A percentile compares a stretch with the other conserved stretches of the same genome.
phyloP scores from a whole-genome alignment of 1,140 invertebrate species.

The Leucophenga varia region DNA sequence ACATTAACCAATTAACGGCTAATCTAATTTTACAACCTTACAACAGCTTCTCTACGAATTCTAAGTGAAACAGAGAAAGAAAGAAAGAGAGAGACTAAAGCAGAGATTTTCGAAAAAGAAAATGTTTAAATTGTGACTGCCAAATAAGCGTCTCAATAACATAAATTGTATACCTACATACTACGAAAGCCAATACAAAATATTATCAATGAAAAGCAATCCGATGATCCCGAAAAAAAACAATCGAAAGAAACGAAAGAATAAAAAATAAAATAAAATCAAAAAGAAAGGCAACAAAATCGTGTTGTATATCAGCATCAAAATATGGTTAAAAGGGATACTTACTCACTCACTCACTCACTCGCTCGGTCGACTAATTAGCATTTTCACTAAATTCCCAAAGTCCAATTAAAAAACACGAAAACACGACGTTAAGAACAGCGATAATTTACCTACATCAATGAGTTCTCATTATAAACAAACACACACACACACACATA shows the following conservation, averaged over 20 bases:
- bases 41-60: no score
- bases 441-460: conserved; percentile 54
- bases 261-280: conserved; percentile 2
- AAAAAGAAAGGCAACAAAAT: no score
- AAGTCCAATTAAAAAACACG: conserved; percentile 53
- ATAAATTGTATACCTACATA: no score
- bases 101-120: no score
- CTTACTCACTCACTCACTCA: no score
- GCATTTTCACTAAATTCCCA: conserved; percentile 54
- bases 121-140: no score
- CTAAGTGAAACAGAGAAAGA: no score
- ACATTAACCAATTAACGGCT: conserved; percentile 54
- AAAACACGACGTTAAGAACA: conserved; percentile 54
- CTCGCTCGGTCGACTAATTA: conserved; percentile 46
- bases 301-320: no score
- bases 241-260: conserved; percentile 8
- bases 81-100: no score
- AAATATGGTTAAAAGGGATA: no score
- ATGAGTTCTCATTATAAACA: conserved; percentile 52
- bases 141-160: no score
- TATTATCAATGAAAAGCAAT: conserved; percentile 51
- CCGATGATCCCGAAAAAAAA: conserved; percentile 12
- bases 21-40: conserved; percentile 54
- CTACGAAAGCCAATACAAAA: conserved; percentile 12
- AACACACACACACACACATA: neutral